These are phyloP conservation scores for Penaeus indicus DNA, from an alignment of 1,140 invertebrate genomes.

Conservation along the genomic window DNA sequence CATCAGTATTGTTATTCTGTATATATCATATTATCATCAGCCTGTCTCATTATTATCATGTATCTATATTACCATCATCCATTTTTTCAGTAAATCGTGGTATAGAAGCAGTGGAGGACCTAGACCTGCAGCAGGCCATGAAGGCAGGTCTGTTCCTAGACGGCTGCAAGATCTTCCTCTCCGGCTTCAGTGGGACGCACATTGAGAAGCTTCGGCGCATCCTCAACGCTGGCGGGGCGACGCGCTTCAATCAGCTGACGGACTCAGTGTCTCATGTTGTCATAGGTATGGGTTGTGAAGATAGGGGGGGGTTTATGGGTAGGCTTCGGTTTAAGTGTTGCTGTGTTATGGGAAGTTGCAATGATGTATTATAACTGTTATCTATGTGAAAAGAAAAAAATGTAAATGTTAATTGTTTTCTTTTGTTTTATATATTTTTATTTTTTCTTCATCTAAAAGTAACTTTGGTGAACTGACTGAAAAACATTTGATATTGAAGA, in stretches of 20 bases:
- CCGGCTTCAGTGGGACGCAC: slow-evolving; percentile 76
- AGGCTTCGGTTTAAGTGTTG: too few relatives aligned
- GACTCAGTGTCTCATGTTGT: slow-evolving; percentile 86
- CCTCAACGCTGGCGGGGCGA: slow-evolving; percentile 84
- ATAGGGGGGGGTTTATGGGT: background rate
- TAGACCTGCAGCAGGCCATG: slow-evolving; percentile 78
- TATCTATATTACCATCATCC: background rate
- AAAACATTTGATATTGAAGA: too few relatives aligned
- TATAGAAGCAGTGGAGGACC: slow-evolving; percentile 71
- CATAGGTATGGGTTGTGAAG: slow-evolving; percentile 72
- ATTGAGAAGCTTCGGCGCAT: slow-evolving; percentile 84
- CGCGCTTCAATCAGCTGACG: slow-evolving; percentile 81
- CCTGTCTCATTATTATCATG: background rate
- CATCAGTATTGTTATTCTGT: too few relatives aligned
- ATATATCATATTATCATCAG: background rate
- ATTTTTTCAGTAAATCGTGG: slow-evolving; percentile 53
- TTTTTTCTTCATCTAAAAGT: too few relatives aligned
- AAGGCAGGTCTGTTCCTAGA: slow-evolving; percentile 84
- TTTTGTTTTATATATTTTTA: too few relatives aligned
- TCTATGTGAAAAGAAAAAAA: too few relatives aligned
- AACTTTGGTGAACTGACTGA: too few relatives aligned
- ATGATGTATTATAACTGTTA: too few relatives aligned
- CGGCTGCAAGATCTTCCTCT: slow-evolving; percentile 81
- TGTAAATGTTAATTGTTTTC: too few relatives aligned
- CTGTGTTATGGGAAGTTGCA: too few relatives aligned